Conservation (phyloP, 2,888 invertebrate species). For the Rhagium mordax region DNA sequence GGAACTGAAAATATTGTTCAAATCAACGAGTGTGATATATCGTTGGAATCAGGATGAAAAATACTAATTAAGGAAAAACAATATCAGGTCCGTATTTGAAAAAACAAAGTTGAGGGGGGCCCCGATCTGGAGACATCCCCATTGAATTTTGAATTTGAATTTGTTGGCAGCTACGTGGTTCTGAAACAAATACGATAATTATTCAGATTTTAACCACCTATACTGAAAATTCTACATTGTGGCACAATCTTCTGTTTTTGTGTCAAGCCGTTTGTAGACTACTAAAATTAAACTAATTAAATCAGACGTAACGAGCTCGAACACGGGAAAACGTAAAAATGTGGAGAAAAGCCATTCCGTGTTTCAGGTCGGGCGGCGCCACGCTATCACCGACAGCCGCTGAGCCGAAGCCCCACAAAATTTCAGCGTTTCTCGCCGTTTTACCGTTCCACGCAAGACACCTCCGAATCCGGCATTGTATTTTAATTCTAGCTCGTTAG, state of each 20-base stretch:
- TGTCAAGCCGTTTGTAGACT: not conserved
- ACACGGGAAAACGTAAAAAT: not conserved
- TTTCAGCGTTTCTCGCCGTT: slow-evolving; percentile 23
- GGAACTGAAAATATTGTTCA: no score
- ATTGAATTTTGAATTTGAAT: no score
- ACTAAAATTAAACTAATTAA: not conserved
- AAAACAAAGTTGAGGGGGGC: no score
- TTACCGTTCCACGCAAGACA: slow-evolving; percentile 28
- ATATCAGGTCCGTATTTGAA: no score
- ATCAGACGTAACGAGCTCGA: not conserved
- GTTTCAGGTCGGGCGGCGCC: slow-evolving; percentile 2
- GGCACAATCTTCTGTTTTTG: not conserved
- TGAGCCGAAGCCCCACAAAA: slow-evolving; percentile 18
- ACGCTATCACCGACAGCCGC: not conserved
- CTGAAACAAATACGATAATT: no score
- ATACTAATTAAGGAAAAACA: no score
- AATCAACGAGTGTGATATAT: no score
- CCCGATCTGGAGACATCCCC: no score
- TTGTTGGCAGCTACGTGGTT: no score
- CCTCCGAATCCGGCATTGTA: slow-evolving; percentile 36
- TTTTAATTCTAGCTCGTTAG: slow-evolving; percentile 37
- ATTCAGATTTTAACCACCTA: not conserved
- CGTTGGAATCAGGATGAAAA: no score
- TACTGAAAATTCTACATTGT: not conserved
- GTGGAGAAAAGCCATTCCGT: not conserved